These are phyloP conservation scores for Folsomia candida DNA, from an alignment of 2,888 invertebrate species.

Conservation along the genomic window DNA sequence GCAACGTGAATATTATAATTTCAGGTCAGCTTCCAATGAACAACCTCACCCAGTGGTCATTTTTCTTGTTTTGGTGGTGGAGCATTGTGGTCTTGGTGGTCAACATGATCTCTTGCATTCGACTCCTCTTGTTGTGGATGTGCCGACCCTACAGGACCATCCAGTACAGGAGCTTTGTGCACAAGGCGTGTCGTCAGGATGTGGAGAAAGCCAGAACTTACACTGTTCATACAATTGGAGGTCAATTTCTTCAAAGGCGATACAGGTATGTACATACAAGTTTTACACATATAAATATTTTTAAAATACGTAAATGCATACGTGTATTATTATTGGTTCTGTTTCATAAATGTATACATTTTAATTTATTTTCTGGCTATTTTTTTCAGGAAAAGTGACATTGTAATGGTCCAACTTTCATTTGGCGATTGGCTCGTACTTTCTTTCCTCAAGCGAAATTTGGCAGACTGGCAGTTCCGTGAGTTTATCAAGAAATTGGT, in stretches of 20 bases:
- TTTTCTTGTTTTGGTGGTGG: constrained; percentile 36
- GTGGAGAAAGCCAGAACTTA: constrained; percentile 24
- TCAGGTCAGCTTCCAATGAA: constrained; percentile 36
- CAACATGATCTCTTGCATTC: constrained; percentile 15
- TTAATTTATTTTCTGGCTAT: too few species aligned
- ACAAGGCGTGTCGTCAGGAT: constrained; percentile 20
- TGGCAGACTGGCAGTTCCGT: constrained; percentile 26
- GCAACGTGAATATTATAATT: too few species aligned
- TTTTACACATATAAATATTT: too few species aligned
- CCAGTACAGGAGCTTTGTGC: constrained; percentile 23
- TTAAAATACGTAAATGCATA: too few species aligned
- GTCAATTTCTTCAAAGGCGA: constrained; percentile 4
- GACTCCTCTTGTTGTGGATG: constrained; percentile 6
- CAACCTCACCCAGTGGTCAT: constrained; percentile 32
- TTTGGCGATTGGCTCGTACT: constrained; percentile 33
- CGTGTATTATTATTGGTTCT: too few species aligned
- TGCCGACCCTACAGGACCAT: constrained; percentile 14
- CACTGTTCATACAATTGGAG: constrained; percentile 5
- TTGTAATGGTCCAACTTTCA: constrained; percentile 21
- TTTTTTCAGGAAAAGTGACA: constrained; percentile 1
- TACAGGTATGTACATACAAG: neutral
- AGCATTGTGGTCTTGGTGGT: constrained; percentile 15
- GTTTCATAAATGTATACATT: too few species aligned
- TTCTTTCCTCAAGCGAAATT: constrained; percentile 23
- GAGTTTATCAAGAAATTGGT: constrained; percentile 26